A percentile compares a stretch with the other conserved stretches of the same genome.
phyloP scores from a whole-genome alignment of 2,797 vertebrate genomes.

The Uromys caudimaculatus region DNA sequence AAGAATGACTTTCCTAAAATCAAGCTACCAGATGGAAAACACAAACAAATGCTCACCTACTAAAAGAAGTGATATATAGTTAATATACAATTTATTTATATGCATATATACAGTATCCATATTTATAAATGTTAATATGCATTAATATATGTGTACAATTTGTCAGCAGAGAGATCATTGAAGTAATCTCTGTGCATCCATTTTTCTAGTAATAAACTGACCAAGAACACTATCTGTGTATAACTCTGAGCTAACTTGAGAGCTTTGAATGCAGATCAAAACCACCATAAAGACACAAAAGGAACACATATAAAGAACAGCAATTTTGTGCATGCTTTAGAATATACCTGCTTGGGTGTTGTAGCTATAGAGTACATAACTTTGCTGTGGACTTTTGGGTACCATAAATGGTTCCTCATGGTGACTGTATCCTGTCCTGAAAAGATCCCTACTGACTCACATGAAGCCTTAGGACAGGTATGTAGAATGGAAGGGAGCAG shows the following conservation, averaged over 20 bases:
- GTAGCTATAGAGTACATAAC: constrained; percentile 1
- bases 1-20: constrained; percentile 26
- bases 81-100: not conserved
- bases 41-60: not conserved
- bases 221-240: not conserved
- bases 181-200: not conserved
- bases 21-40: not conserved
- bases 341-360: not conserved
- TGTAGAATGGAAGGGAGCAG: not conserved
- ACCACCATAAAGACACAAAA: not conserved
- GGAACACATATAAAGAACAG: not conserved
- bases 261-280: not conserved
- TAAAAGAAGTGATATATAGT: not conserved
- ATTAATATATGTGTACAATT: not conserved
- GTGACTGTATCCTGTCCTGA: not conserved
- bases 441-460: not conserved
- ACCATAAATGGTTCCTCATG: not conserved
- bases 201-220: not conserved
- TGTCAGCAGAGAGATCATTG: not conserved
- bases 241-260: not conserved
- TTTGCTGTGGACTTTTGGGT: not conserved
- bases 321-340: not conserved
- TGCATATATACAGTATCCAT: not conserved
- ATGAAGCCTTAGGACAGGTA: not conserved
- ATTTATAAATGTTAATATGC: not conserved